A percentile compares a stretch with the other conserved stretches of the same genome.
These are phyloP conservation scores for Caprella mutica DNA, from an alignment of 2,888 invertebrate species.

Conservation along the genomic window DNA sequence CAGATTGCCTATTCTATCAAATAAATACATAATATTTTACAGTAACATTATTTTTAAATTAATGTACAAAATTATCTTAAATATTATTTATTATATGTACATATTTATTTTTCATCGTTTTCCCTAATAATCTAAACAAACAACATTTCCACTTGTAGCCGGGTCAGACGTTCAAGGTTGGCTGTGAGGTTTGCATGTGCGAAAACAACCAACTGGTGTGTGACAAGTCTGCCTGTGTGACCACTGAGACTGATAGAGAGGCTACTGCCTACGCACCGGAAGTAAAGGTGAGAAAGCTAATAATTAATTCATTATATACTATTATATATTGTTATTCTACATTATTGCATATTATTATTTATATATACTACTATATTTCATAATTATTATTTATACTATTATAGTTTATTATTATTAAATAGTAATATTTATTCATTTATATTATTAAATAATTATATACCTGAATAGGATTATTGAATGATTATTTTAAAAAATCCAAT, in stretches of 20 bases:
- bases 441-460: neutral
- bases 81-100: neutral
- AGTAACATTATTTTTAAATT: slow-evolving; percentile 35
- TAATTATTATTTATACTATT: neutral
- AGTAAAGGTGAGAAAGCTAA: neutral
- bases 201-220: slow-evolving; percentile 63
- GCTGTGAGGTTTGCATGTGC: slow-evolving; percentile 67
- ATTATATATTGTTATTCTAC: neutral
- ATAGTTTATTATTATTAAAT: neutral
- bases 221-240: slow-evolving; percentile 47
- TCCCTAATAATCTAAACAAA: neutral
- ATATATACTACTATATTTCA: too few species aligned
- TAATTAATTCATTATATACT: neutral
- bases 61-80: neutral
- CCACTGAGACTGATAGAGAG: slow-evolving; percentile 17
- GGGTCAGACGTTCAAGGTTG: slow-evolving; percentile 51
- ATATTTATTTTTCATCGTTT: neutral
- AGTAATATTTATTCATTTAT: neutral
- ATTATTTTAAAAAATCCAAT: too few species aligned
- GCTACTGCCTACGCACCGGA: neutral
- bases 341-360: too few species aligned
- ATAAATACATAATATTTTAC: slow-evolving; percentile 59
- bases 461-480: neutral
- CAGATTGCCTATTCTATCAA: slow-evolving; percentile 45
- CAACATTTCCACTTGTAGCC: slow-evolving; percentile 47